Evolutionary conservation across 2,113 vertebrate species (phyloP), one percentile per base, ranked within the genome.

Genomic region (Sander lucioperca): DNA sequence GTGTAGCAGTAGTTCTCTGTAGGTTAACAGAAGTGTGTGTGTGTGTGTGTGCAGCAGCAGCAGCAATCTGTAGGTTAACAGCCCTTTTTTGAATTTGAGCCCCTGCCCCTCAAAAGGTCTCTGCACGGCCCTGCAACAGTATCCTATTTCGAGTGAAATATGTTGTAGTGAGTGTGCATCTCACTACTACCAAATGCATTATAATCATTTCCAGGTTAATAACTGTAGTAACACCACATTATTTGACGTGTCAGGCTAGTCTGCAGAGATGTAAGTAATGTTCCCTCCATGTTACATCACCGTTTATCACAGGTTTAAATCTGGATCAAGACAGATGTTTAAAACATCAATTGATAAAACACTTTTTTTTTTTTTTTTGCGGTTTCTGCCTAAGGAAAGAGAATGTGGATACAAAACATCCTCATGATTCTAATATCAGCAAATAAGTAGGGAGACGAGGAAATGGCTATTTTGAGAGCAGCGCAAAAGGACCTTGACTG

Each of bases 381-480:
- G 33, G 69, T 53, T 54, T 48, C 13, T 73, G 30, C 48, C 4
- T 14, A 62, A 69, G 77, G 74, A 81, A 82, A 74, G 69, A 69
- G 36, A 86, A 67, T 23, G 43, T 56, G 64, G 73, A 86, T 54
- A 47, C 71, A 39, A 82, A 88, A 93, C 88, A 88, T 91, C 90
- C 91, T 87, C 33, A 76, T 62, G 68, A 76, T 84, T 62, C 68
- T 83, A 90, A 89, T 86, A 88, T 80, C 79, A 76, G 83, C 88
- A 89, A 88, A 92, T 86, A 73, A 81, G 45, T 16, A 14, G 11
- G 73, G 47, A 63, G 65, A 78, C 1, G 12, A 89, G 92, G 90
- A 93, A 90, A 86, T 3, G 1, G 79, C 75, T 92, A 92, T 93
- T 92, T 89, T 86, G 62, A 74, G 87, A 84, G 10, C 59, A 59